A percentile compares a stretch with the other conserved stretches of the same genome.
These are phyloP conservation scores for Leptarthrus brevirostris DNA, from an alignment of 2,888 invertebrate genomes.

Conservation along the genomic window DNA sequence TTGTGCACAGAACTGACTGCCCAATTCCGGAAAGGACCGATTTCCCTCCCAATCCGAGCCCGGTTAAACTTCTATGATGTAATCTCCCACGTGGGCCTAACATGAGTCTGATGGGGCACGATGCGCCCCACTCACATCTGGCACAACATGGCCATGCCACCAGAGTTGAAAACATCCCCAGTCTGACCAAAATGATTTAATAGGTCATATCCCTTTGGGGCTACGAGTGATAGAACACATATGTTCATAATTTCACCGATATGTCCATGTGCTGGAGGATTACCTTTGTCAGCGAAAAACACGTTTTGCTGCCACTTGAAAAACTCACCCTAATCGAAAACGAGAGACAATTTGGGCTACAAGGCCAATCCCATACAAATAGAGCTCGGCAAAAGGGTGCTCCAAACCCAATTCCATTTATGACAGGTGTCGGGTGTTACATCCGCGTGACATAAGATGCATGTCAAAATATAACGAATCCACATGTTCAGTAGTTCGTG, in stretches of 20 bases:
- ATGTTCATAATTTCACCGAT: slow-evolving; percentile 9
- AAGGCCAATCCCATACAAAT: neutral
- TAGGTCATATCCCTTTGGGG: slow-evolving; percentile 22
- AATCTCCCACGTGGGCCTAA: too few species aligned
- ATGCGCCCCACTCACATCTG: too few species aligned
- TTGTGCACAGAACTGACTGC: neutral
- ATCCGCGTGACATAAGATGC: slow-evolving; percentile 2
- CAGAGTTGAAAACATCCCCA: slow-evolving; percentile 6
- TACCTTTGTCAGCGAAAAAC: slow-evolving; percentile 10
- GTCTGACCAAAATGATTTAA: slow-evolving; percentile 24
- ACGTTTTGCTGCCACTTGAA: slow-evolving; percentile 11
- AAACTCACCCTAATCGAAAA: neutral
- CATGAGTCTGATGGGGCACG: too few species aligned
- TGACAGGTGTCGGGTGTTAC: slow-evolving; percentile 7
- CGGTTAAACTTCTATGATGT: too few species aligned
- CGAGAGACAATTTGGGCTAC: neutral
- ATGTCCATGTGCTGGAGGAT: slow-evolving; percentile 1
- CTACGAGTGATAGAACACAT: neutral
- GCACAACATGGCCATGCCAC: too few species aligned
- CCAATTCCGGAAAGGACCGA: slow-evolving; percentile 4
- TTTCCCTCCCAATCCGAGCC: neutral
- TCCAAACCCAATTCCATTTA: neutral
- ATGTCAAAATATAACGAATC: neutral
- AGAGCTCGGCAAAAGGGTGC: neutral
- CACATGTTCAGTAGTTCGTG: too few species aligned